Evolutionary conservation across 2,797 vertebrate species (phyloP).

Genomic region (Antrozous pallidus): DNA sequence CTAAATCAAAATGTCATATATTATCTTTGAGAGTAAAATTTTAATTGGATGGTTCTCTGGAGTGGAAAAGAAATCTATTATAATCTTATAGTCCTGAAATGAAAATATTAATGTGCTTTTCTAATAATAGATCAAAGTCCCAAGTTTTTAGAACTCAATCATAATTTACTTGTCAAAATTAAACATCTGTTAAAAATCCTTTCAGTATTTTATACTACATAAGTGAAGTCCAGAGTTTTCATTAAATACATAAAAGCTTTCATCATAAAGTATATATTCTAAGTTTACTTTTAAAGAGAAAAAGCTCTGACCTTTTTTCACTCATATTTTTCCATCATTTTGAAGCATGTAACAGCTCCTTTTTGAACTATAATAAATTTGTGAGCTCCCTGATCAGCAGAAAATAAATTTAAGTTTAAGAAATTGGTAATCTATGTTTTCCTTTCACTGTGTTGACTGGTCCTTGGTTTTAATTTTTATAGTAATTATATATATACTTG

Average conservation of each 20-base stretch:
- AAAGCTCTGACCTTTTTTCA: not conserved
- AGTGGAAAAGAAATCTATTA: slow-evolving; percentile 49
- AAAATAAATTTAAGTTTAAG: not conserved
- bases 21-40: slow-evolving; percentile 51
- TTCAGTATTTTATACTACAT: slow-evolving; percentile 52
- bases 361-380: not conserved
- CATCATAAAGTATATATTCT: not conserved
- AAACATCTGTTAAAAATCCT: slow-evolving; percentile 54
- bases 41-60: slow-evolving; percentile 50
- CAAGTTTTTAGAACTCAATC: slow-evolving; percentile 58
- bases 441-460: not conserved
- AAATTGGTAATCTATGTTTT: not conserved
- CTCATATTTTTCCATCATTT: not conserved
- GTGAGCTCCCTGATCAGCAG: not conserved
- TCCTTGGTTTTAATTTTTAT: not conserved
- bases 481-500: not conserved
- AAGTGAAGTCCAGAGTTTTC: slow-evolving; percentile 42
- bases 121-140: slow-evolving; percentile 63
- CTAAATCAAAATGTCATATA: slow-evolving; percentile 36
- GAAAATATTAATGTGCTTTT: slow-evolving; percentile 64
- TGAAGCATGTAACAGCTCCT: not conserved
- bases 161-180: slow-evolving; percentile 68
- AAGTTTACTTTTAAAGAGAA: slow-evolving; percentile 39
- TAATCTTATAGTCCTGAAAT: slow-evolving; percentile 32
- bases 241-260: slow-evolving; percentile 60